phyloP scores from a whole-genome alignment of 2,113 vertebrate species.

The Eulemur rufifrons region DNA sequence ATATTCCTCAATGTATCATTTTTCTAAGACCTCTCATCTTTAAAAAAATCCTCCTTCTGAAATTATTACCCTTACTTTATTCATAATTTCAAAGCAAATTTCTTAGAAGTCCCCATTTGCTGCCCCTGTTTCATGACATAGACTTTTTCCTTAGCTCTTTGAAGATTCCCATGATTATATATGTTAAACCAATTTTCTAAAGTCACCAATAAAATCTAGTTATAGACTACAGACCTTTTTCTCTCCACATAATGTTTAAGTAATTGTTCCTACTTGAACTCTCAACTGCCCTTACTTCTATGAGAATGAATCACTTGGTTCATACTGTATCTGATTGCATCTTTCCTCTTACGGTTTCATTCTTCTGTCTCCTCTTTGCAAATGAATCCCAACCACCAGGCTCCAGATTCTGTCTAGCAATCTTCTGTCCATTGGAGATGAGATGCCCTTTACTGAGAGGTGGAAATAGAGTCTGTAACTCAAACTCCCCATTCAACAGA shows the following conservation, averaged over 20 bases:
- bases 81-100: background rate
- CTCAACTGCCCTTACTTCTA: background rate
- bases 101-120: background rate
- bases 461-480: fast-evolving
- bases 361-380: background rate
- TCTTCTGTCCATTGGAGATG: background rate
- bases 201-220: background rate
- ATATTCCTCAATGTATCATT: background rate
- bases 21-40: background rate
- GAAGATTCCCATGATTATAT: background rate
- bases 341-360: background rate
- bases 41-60: background rate
- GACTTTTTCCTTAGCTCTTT: background rate
- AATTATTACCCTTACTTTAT: background rate
- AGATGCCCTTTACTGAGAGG: background rate
- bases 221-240: background rate
- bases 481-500: background rate
- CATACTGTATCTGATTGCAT: background rate
- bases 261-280: background rate
- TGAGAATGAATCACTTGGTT: background rate
- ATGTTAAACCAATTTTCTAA: background rate
- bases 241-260: background rate
- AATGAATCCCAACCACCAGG: background rate
- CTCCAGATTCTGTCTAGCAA: background rate
- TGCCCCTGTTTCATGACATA: background rate